These are phyloP conservation scores for Arion vulgaris DNA, from an alignment of 1,140 invertebrate genomes.

Conservation along the genomic window DNA sequence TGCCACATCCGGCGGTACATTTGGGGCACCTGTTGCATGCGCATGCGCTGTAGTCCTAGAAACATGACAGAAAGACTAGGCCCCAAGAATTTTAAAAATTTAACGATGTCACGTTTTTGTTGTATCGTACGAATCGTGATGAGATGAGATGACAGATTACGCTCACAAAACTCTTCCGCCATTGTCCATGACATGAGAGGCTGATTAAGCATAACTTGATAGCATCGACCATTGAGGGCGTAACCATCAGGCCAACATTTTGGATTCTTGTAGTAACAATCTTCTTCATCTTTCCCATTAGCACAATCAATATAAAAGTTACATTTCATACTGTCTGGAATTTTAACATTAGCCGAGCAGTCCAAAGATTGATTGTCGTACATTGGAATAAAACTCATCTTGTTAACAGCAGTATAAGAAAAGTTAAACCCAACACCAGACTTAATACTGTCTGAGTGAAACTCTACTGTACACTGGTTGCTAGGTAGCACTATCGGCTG, in stretches of 20 bases:
- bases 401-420: slow-evolving; percentile 6
- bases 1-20: slow-evolving; percentile 27
- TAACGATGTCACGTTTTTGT: background rate
- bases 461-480: background rate
- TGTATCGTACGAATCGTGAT: background rate
- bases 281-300: slow-evolving; percentile 4
- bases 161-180: slow-evolving; percentile 20
- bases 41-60: slow-evolving; percentile 26
- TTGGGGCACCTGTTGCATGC: slow-evolving; percentile 24
- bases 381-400: background rate
- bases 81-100: background rate
- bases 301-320: slow-evolving; percentile 14
- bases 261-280: background rate
- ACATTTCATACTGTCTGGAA: background rate
- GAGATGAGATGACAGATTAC: background rate
- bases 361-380: background rate
- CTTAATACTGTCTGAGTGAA: slow-evolving; percentile 7
- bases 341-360: background rate
- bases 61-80: background rate
- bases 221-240: background rate
- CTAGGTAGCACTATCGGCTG: slow-evolving; percentile 9
- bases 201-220: background rate
- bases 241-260: slow-evolving; percentile 8
- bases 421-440: slow-evolving; percentile 24
- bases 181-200: slow-evolving; percentile 10